A percentile compares a stretch with the other conserved stretches of the same genome.
phyloP scores from a whole-genome alignment of 2,113 vertebrate species.

The Zapornia atra region DNA sequence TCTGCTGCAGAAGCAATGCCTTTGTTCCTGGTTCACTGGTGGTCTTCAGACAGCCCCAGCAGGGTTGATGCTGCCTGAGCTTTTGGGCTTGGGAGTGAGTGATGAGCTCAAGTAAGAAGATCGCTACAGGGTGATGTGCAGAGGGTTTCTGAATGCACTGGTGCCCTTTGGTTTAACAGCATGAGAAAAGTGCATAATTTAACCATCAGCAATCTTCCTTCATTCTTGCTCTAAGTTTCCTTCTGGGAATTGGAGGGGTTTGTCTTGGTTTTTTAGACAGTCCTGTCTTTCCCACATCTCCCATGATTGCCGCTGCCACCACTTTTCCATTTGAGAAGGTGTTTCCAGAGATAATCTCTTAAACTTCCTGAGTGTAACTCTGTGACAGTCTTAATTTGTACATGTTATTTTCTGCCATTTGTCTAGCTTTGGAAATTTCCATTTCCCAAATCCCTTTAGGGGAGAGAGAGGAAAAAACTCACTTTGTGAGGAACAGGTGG shows the following conservation, averaged over 20 bases:
- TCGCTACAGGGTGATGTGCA: neutral
- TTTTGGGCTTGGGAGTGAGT: neutral
- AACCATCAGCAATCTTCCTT: neutral
- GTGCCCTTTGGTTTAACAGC: neutral
- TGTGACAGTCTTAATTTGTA: constrained; percentile 21
- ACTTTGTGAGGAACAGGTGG: neutral
- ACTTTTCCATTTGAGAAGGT: constrained; percentile 46
- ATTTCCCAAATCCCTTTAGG: constrained; percentile 43
- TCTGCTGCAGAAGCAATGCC: neutral
- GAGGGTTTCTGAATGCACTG: neutral
- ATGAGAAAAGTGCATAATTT: neutral
- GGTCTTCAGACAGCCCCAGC: neutral
- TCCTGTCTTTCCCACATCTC: neutral
- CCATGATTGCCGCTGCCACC: neutral
- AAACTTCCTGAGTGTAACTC: constrained; percentile 14
- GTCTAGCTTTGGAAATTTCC: constrained; percentile 36
- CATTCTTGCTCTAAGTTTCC: neutral
- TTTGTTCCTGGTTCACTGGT: neutral
- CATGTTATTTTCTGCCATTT: constrained; percentile 27
- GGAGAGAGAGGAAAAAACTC: neutral
- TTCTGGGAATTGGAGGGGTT: neutral
- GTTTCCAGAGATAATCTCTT: constrained; percentile 47
- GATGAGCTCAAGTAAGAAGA: neutral
- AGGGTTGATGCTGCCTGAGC: neutral
- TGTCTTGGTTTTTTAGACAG: neutral